Conservation (phyloP, 1,140 invertebrate genomes). For the Phocides pigmalion region DNA sequence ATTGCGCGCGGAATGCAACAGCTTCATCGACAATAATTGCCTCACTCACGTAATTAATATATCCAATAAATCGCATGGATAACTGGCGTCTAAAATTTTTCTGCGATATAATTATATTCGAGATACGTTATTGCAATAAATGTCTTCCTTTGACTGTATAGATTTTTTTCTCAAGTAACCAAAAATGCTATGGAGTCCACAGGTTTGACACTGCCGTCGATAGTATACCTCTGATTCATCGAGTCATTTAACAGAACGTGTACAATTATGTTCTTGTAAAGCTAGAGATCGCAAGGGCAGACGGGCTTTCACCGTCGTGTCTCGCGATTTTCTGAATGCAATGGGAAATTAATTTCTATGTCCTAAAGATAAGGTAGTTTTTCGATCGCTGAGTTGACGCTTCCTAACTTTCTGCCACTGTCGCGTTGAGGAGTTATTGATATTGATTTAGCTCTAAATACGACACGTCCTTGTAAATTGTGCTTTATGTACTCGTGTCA, state of each 20-base stretch:
- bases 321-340: slow-evolving; percentile 43
- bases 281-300: slow-evolving; percentile 76
- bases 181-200: background rate
- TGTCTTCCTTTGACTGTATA: background rate
- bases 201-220: background rate
- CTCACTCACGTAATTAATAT: slow-evolving; percentile 49
- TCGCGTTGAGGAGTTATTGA: slow-evolving; percentile 63
- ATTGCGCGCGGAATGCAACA: slow-evolving; percentile 50
- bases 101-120: background rate
- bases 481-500: slow-evolving; percentile 27
- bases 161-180: background rate
- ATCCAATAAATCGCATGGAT: slow-evolving; percentile 32
- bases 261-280: slow-evolving; percentile 72
- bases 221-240: slow-evolving; percentile 49
- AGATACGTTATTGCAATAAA: too few species aligned
- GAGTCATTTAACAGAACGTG: slow-evolving; percentile 67
- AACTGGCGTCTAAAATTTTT: background rate
- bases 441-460: slow-evolving; percentile 67
- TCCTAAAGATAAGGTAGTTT: slow-evolving; percentile 53
- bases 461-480: slow-evolving; percentile 38
- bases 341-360: slow-evolving; percentile 56
- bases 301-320: slow-evolving; percentile 73
- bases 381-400: slow-evolving; percentile 48
- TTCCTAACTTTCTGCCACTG: slow-evolving; percentile 61
- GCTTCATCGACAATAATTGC: slow-evolving; percentile 38